Base-by-base conservation (phyloP, 1,140 invertebrate genomes). In the Drosophila setifemur region DNA sequence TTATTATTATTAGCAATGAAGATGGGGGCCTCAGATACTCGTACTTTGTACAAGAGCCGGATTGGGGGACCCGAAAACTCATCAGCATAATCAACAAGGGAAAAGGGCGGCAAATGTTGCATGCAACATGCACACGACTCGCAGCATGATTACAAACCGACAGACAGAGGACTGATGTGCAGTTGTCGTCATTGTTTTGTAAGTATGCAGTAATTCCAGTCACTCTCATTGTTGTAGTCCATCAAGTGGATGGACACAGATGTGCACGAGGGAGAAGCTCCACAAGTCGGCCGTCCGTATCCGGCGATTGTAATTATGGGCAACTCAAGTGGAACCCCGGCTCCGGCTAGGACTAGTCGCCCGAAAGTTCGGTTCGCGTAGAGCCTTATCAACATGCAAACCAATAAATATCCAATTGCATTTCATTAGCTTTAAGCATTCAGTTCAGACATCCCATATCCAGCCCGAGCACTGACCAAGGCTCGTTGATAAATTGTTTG, bases 41-140 rank as follows among this genome's bases (percentile, higher is more conserved):
- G 52, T 14, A 26, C 43, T 44, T 9, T n/a, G n/a, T n/a, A n/a
- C n/a, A n/a, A n/a, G n/a, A n/a, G n/a, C n/a, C n/a, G n/a, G n/a
- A n/a, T n/a, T 14, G 18, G n/a, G 9, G 29, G 29, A 6, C 11
- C 29, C 39, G 12, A 73, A 73, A 73, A 73, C 45, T 73, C 69
- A 72, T 72, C 69, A 72, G 68, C 69, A 73, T 73, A 73, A 73
- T 73, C 70, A 73, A 57, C 58, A 45, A 63, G 71, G 60, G 43
- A 45, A 31, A 53, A 48, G 55, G 47, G 39, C 33, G 43, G 47
- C 44, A 5, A 37, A 49, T 72, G 60, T 73, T 73, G 71, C 71
- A 73, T 73, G 71, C 71, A 67, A 73, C 71, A 73, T 73, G 69
- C 50, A 72, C 49, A 72, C 53, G 45, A 60, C 60, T 52, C 39